Evolutionary conservation across 1,140 invertebrate species (phyloP), one percentile per base, ranked within the genome.

Genomic region (Conopomorpha cramerella): DNA sequence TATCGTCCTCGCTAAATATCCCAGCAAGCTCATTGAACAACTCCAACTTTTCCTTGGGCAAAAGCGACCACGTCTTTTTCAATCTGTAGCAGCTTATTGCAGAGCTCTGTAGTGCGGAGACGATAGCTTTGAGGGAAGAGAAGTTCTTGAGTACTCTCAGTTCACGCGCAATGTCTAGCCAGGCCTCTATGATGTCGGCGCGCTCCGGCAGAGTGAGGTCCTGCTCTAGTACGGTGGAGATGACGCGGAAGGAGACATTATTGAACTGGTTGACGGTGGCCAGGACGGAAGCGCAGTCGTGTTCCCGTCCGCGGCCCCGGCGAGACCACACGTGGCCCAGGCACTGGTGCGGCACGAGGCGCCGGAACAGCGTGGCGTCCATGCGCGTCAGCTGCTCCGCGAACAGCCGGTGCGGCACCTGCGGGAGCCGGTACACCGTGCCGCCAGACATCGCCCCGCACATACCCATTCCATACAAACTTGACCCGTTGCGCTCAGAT

Each of bases 231-330:
- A 92, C 88, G 30, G 87, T 95, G 43, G 89, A 91, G 39, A 97
- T 96, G 19, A 98, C 95, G 7, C 96, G 79, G 48, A 95, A 87
- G 0, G 93, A 95, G 3, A 99, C 94, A 8, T 94, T 91, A 76
- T 99, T 99, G 71, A 99, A 99, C 71, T 99, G 96, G 55, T 96
- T 95, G 23, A 99, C 92, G 4, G 96, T 99, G 13, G 95, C 96
- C 34, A 94, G 81, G 2, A 99, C 95, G 4, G 93, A 93, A 29
- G 90, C 89, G 2, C 92, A 90, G 51, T 91, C 89, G 55, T 91
- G 86, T 25, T 83, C 87, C 14, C 87, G 79, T 28, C 86, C 85
- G 56, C 94, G 92, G 56, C 95, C 92, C 30, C 95, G 74, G 25
- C 92, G 76, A 0, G 95, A 94, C 96, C 96, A 99, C 10, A 96